These are phyloP conservation scores for Drosophila phalerata DNA, from an alignment of 2,888 invertebrate species.

Conservation along the genomic window DNA sequence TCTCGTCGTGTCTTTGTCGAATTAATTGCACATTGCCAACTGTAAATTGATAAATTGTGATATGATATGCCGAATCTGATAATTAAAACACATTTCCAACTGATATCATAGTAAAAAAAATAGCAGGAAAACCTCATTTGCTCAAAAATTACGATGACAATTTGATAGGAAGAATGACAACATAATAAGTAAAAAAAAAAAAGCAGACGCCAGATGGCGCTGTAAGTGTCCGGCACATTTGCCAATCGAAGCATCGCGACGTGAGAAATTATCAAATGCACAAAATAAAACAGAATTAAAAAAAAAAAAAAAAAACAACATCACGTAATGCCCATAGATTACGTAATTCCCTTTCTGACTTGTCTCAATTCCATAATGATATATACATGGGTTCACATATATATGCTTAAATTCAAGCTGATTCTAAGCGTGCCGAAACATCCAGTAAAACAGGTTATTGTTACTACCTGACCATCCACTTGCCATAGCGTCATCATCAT, in stretches of 20 bases:
- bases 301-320: neutral
- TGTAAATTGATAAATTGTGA: neutral
- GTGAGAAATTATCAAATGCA: slow-evolving; percentile 14
- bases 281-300: neutral
- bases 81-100: slow-evolving; percentile 9
- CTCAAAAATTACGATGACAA: neutral
- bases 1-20: neutral
- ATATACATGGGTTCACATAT: slow-evolving; percentile 4
- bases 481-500: slow-evolving; percentile 34
- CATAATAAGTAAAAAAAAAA: neutral
- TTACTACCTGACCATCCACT: slow-evolving; percentile 54
- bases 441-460: slow-evolving; percentile 73
- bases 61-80: slow-evolving; percentile 6
- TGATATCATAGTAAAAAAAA: neutral
- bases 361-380: slow-evolving; percentile 12
- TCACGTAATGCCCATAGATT: slow-evolving; percentile 33
- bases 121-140: neutral
- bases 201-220: slow-evolving; percentile 37
- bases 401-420: slow-evolving; percentile 11
- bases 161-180: slow-evolving; percentile 22
- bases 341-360: slow-evolving; percentile 37
- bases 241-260: neutral
- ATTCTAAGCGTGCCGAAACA: slow-evolving; percentile 69
- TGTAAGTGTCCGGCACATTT: slow-evolving; percentile 19
- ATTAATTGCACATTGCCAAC: neutral